Base-by-base conservation (phyloP, 1,140 invertebrate genomes). In the Leptonema lineaticorne region DNA sequence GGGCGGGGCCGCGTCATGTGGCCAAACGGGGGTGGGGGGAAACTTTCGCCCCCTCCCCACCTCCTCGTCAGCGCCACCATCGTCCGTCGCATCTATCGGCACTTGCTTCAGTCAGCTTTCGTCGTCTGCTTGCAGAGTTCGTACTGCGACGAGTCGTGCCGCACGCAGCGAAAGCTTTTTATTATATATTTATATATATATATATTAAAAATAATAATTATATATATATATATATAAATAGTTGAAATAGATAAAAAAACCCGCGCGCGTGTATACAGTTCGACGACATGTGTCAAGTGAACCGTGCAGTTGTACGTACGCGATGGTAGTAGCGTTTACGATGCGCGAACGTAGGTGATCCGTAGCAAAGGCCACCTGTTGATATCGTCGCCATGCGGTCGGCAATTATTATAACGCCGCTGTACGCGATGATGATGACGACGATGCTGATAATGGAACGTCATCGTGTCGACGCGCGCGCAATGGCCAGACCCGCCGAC, bases 401-500 rank as follows among this genome's bases (percentile, higher is more conserved):
- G n/a, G n/a, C n/a, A n/a, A n/a, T n/a, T n/a, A n/a, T n/a, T n/a
- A 45, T 26, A 18, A 50, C 64, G 16, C 18, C 50, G 59, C 7
- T 53, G 50, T 33, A 58, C 8, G 29, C 37, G 11, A 24, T 72
- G 56, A 7, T 73, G 37, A 30, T 46, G 24, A 20, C 20, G 8
- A 18, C 56, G 46, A 9, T n/a, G 9, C n/a, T n/a, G n/a, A n/a
- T n/a, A n/a, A n/a, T n/a, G n/a, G n/a, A n/a, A n/a, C 72, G 75
- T 67, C 76, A 72, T 28, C 72, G 77, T 73, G 80, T 76, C 33
- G 73, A 75, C 72, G 79, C 75, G 11, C 75, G 79, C 45, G 78
- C 79, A 64, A 73, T 82, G 74, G 78, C 80, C 62, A 78, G 78
- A 67, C 79, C 80, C 58, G 78, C 81, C 68, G 87, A 83, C 64